Evolutionary conservation across 2,888 invertebrate species (phyloP), one percentile per base, ranked within the genome.

Genomic region (Elmis aenea): DNA sequence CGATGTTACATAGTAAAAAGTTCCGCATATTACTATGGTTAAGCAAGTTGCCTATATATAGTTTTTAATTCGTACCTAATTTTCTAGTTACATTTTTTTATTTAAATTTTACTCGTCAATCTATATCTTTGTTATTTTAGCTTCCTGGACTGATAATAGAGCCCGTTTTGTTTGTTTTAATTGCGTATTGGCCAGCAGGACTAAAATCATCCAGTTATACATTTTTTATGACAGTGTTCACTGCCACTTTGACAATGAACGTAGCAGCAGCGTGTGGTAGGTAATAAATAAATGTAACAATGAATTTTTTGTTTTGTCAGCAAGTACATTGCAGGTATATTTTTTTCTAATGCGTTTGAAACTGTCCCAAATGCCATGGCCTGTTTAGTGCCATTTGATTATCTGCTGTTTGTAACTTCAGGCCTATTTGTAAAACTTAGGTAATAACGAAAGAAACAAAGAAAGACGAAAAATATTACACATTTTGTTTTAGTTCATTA

Each of bases 141-240:
- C 68, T 89, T 41, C 94, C 95, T 3, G 88, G 89, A 16, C 75
- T 91, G 58, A 74, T 92, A 35, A 53, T 91, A 9, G 89, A 94
- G 57, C 89, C 94, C 1, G 58, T 87, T 3, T 57, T 92, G 32
- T 94, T 93, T 68, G 81, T 82, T 1, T 63, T 81, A 26, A 81
- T 94, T 52, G 78, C 85, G 36, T 95, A 95, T 67, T 92, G 85
- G 83, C 73, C 94, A 54, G 80, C 87, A 3, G 92, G 91, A n/a
- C 69, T 91, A 5, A 71, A 83, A 28, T 64, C 73, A 28, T 79
- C 81, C 1, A 44, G 75, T 6, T 79, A 80, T 58, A 83, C 86
- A 5, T 84, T 86, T 58, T 62, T 76, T 2, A 74, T 83, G 54
- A 86, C 88, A 0, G 68, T 81, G 14, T 65, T 83, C 40, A 71